Evolutionary conservation across 2,888 invertebrate genomes (phyloP).

Genomic region (Psylliodes chrysocephalus): DNA sequence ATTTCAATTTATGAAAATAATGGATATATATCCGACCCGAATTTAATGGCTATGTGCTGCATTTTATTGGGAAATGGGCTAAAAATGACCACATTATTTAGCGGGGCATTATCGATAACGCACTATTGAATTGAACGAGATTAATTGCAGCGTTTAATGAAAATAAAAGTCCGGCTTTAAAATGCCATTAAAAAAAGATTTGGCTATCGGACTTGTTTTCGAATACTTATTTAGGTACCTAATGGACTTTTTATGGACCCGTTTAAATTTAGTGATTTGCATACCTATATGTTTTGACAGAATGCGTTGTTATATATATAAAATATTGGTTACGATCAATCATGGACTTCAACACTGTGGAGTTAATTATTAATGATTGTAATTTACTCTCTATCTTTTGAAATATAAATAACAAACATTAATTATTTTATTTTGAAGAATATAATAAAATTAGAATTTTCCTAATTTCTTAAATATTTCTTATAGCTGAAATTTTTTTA

Average conservation of each 20-base stretch:
- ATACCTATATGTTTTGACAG: too few species aligned
- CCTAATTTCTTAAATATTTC: too few species aligned
- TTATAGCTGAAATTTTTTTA: too few species aligned
- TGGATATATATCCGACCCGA: not conserved
- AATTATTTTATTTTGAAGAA: too few species aligned
- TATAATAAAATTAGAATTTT: too few species aligned
- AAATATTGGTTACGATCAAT: too few species aligned
- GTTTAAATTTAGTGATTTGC: not conserved
- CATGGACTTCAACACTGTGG: too few species aligned
- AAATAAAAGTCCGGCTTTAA: slow-evolving; percentile 3
- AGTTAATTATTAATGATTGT: too few species aligned
- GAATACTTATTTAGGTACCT: not conserved
- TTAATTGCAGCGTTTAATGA: slow-evolving; percentile 8
- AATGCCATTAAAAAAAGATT: slow-evolving; percentile 10
- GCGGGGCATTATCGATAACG: slow-evolving; percentile 13
- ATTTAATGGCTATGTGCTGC: slow-evolving; percentile 33
- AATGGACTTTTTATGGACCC: not conserved
- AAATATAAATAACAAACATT: too few species aligned
- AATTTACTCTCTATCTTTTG: too few species aligned
- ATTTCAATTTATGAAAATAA: too few species aligned
- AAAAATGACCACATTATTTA: slow-evolving; percentile 29
- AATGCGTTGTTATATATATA: too few species aligned
- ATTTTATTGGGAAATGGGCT: slow-evolving; percentile 30
- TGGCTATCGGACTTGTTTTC: not conserved
- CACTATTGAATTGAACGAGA: slow-evolving; percentile 3